Conservation (phyloP, 2,888 invertebrate species). For the Congeria kusceri region DNA sequence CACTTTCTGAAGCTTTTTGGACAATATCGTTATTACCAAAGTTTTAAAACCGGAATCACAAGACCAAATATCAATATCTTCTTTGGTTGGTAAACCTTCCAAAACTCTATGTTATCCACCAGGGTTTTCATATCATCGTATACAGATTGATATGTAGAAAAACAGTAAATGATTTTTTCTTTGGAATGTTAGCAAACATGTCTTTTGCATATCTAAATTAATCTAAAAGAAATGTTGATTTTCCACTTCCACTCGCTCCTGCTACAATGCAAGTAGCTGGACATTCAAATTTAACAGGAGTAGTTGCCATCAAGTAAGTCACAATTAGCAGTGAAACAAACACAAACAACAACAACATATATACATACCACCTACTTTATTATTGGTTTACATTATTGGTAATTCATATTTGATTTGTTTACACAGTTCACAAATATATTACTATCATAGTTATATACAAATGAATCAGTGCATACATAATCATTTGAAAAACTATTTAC, state of each 20-base stretch:
- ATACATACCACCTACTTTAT: background rate
- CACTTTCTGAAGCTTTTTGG: constrained; percentile 18
- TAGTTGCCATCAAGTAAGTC: no score
- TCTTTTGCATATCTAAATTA: constrained; percentile 28
- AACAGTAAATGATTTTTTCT: no score
- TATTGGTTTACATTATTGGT: constrained; percentile 30
- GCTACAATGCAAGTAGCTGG: no score
- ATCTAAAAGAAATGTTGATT: no score
- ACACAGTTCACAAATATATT: constrained; percentile 29
- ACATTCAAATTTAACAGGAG: no score
- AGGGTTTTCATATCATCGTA: constrained; percentile 44
- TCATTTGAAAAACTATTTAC: constrained; percentile 39
- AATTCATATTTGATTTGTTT: constrained; percentile 12
- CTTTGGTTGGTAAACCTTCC: constrained; percentile 34
- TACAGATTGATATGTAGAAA: constrained; percentile 36
- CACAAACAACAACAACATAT: no score
- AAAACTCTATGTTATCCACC: constrained; percentile 34
- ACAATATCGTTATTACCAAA: constrained; percentile 34
- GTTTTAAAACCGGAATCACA: constrained; percentile 1
- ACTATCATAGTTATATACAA: constrained; percentile 40
- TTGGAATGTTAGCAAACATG: constrained; percentile 37
- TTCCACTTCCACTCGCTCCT: no score
- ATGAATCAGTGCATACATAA: constrained; percentile 35
- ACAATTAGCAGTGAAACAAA: no score
- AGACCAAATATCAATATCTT: constrained; percentile 6